Percentiles rank a stretch among this genome's conserved stretches.
Conservation (phyloP, 2,113 vertebrate species). For the Spheniscus mendiculus region DNA sequence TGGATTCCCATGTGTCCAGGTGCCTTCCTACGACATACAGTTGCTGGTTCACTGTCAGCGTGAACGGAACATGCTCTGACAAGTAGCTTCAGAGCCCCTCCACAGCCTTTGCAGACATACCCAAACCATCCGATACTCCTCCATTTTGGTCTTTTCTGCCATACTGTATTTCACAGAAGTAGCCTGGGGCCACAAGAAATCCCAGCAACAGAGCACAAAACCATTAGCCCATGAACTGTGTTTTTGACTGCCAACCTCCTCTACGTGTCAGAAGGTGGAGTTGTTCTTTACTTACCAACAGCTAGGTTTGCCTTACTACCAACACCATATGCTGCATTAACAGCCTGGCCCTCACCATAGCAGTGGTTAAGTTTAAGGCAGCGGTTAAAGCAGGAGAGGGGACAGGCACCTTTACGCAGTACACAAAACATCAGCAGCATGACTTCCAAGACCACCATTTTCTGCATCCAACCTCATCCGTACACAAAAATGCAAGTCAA, state of each 20-base stretch:
- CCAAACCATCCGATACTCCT: not conserved
- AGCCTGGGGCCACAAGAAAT: not conserved
- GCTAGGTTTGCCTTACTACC: not conserved
- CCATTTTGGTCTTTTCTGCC: not conserved
- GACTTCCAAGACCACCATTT: not conserved
- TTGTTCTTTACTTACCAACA: not conserved
- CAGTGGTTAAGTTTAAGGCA: not conserved
- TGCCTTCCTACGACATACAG: not conserved
- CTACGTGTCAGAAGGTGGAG: not conserved
- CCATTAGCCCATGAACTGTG: not conserved
- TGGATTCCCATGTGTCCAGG: not conserved
- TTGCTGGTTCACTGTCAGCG: not conserved
- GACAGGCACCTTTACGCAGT: not conserved
- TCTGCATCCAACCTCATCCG: not conserved
- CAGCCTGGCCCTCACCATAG: not conserved
- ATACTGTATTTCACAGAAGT: not conserved
- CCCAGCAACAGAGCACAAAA: not conserved
- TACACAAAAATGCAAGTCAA: not conserved
- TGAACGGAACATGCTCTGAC: accelerated
- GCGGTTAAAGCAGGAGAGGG: not conserved
- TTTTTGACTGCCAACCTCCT: not conserved
- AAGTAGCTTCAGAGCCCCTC: not conserved
- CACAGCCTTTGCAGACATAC: not conserved
- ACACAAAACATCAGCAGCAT: not conserved
- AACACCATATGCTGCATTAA: not conserved